Evolutionary conservation across 2,888 invertebrate genomes (phyloP), one percentile per base, ranked within the genome.

Genomic region (Tachina grossa): DNA sequence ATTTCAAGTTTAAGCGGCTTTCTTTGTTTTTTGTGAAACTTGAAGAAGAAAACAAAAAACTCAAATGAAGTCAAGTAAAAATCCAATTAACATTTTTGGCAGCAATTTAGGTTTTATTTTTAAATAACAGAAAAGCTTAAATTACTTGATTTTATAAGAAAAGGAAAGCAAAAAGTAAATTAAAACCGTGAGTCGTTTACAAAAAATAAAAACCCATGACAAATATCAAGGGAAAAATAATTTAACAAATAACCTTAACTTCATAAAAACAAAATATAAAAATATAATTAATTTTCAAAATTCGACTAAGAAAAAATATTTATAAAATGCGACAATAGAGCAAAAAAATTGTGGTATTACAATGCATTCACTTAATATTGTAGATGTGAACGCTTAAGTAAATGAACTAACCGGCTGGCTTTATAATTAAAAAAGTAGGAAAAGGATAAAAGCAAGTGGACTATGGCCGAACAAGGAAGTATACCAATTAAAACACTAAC

Each of bases 31-130:
- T 19, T 31, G 2, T 53, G 1, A 59, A 59, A 43, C 9, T 31
- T 0, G 1, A 1, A 51, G 6, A 78, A 19, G n/a, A 8, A 16
- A 19, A n/a, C 6, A 43, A 65, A 31, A 39, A 68, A 39, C 14
- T 22, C 45, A 22, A 1, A 8, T 9, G 11, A 55, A 71, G 9
- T 74, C 22, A 81, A 81, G 11, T 31, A 11, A 78, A 83, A 86
- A 86, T 74, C 78, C 68, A 81, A 83, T 86, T 84, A 86, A 75
- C 43, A 78, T 80, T 76, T 85, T 76, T 57, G 63, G 31, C 82
- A 78, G 69, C 45, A 63, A 51, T 61, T 71, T 66, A 75, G 79
- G 76, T 79, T 76, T 74, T 31, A 69, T 51, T 57, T 45, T 11
- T 41, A 59, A 51, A 69, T 41, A 31, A 66, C 11, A 22, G 45